Evolutionary conservation across 2,888 invertebrate species (phyloP).

Genomic region (Cancer borealis): DNA sequence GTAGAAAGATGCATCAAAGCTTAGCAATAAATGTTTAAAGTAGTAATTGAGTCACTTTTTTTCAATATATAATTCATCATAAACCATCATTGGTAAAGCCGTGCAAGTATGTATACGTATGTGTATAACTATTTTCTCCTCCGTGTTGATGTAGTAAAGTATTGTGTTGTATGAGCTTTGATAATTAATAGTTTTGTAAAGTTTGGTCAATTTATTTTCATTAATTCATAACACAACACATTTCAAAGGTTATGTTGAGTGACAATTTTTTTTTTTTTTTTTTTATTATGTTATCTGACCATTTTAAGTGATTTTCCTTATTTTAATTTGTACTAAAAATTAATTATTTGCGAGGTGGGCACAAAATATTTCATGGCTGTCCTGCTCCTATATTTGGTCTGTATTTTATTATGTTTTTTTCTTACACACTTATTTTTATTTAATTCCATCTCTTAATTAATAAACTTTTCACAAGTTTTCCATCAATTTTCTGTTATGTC

Average conservation of each 20-base stretch:
- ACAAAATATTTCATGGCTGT: constrained; percentile 62
- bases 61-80: no score
- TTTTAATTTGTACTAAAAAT: not conserved
- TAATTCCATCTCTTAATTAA: not conserved
- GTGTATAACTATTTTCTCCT: not conserved
- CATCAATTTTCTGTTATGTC: not conserved
- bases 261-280: not conserved
- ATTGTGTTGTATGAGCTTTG: no score
- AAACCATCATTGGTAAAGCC: no score
- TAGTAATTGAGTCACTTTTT: not conserved
- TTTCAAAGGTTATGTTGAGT: not conserved
- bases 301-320: not conserved
- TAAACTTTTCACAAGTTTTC: constrained; percentile 28
- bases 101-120: not conserved
- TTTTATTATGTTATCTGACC: not conserved
- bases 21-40: not conserved
- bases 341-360: constrained; percentile 62
- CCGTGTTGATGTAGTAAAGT: no score
- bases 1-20: not conserved
- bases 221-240: not conserved
- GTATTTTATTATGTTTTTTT: constrained; percentile 68
- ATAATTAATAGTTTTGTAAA: not conserved
- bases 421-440: constrained; percentile 28
- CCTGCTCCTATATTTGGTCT: constrained; percentile 68
- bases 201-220: not conserved